phyloP scores from a whole-genome alignment of 2,888 invertebrate species.

The Exephanes ischioxanthus region DNA sequence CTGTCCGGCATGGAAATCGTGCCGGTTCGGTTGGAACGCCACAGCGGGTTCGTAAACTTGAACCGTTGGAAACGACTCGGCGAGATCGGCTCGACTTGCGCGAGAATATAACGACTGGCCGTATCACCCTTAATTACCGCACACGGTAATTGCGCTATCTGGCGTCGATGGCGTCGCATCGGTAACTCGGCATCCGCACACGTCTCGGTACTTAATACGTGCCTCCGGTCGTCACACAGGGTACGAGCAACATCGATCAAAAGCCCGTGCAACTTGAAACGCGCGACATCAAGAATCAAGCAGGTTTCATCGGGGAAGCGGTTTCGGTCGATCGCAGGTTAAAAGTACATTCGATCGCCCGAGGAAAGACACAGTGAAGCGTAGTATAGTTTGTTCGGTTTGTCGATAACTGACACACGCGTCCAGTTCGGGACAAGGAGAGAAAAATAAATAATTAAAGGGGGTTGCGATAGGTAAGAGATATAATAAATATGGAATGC shows the following conservation, averaged over 20 bases:
- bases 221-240: background rate
- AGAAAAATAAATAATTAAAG: slow-evolving; percentile 21
- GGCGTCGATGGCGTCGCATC: slow-evolving; percentile 5
- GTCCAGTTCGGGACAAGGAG: background rate
- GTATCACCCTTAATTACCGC: background rate
- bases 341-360: background rate
- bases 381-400: background rate
- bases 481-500: slow-evolving; percentile 29
- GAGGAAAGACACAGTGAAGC: background rate
- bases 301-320: background rate
- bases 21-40: no score
- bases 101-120: no score
- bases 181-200: background rate
- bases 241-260: background rate
- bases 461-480: background rate
- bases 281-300: background rate
- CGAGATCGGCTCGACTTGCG: no score
- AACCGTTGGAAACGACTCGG: no score
- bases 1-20: no score
- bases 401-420: background rate
- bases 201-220: background rate
- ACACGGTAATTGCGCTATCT: slow-evolving; percentile 6
- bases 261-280: background rate
- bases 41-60: no score
- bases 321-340: background rate